Evolutionary conservation across 2,888 invertebrate genomes (phyloP).

Genomic region (Meteorus colon): DNA sequence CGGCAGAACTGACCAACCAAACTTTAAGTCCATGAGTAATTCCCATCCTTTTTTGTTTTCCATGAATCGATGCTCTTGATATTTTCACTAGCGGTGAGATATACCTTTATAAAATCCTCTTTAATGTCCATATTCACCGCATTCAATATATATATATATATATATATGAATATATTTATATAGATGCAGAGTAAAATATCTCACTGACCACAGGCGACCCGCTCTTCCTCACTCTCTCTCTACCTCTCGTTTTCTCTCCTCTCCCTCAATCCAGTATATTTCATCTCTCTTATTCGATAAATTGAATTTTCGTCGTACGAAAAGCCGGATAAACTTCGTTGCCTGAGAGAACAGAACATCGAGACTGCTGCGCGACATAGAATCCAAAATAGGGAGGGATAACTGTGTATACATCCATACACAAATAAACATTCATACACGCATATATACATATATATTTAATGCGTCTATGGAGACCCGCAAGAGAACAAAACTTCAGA

Average conservation of each 20-base stretch:
- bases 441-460: not conserved
- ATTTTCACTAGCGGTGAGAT: too few species aligned
- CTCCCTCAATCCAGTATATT: not conserved
- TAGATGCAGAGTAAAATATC: not conserved
- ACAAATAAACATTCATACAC: not conserved
- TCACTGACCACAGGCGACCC: not conserved
- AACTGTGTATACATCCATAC: too few species aligned
- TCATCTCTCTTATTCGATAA: slow-evolving; percentile 4
- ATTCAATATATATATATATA: too few species aligned
- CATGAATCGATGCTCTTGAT: too few species aligned
- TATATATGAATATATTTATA: too few species aligned
- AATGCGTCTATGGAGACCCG: slow-evolving; percentile 8
- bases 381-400: not conserved
- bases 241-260: too few species aligned
- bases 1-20: too few species aligned
- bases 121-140: too few species aligned
- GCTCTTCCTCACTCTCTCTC: too few species aligned
- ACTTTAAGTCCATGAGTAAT: too few species aligned
- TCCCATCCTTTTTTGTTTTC: too few species aligned
- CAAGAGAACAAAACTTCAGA: slow-evolving; percentile 17
- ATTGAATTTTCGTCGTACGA: slow-evolving; percentile 28
- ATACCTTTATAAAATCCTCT: too few species aligned
- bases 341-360: slow-evolving; percentile 16
- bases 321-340: slow-evolving; percentile 27
- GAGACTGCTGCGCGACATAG: not conserved